Evolutionary conservation across 2,797 vertebrate genomes (phyloP).

Genomic region (Pseudochromis fuscus): DNA sequence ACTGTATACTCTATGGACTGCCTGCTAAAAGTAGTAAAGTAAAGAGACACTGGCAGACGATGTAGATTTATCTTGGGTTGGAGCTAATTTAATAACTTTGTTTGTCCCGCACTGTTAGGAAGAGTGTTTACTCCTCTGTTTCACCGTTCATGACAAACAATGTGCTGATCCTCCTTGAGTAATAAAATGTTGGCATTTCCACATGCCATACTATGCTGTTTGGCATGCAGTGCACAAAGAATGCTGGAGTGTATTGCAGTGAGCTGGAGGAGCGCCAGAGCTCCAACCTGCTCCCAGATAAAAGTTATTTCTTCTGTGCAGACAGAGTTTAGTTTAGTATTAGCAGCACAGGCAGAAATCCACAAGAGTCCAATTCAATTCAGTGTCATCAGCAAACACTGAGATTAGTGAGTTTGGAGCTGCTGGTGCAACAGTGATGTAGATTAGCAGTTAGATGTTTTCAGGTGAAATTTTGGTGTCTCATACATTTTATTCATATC

Average conservation of each 20-base stretch:
- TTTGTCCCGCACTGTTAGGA: not conserved
- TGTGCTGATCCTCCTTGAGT: not conserved
- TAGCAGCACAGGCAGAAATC: not conserved
- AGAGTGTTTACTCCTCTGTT: not conserved
- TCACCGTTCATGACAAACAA: not conserved
- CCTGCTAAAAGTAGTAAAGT: not conserved
- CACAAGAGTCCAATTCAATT: not conserved
- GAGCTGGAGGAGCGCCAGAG: not conserved
- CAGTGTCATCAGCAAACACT: not conserved
- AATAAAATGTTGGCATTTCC: not conserved
- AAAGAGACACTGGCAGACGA: not conserved
- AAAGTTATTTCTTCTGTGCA: not conserved
- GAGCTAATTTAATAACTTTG: conserved; percentile 8
- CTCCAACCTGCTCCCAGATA: not conserved
- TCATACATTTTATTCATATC: too few relatives aligned
- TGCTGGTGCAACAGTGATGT: not conserved
- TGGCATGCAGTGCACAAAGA: not conserved
- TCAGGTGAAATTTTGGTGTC: not conserved
- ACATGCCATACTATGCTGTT: not conserved
- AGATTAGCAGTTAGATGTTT: not conserved
- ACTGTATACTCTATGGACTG: not conserved
- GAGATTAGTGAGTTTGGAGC: not conserved
- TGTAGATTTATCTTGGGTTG: not conserved
- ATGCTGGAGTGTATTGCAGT: not conserved
- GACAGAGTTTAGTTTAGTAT: conserved; percentile 1